Evolutionary conservation across 2,888 invertebrate species (phyloP), one percentile per base, ranked within the genome.

Genomic region (Ceriagrion tenellum): DNA sequence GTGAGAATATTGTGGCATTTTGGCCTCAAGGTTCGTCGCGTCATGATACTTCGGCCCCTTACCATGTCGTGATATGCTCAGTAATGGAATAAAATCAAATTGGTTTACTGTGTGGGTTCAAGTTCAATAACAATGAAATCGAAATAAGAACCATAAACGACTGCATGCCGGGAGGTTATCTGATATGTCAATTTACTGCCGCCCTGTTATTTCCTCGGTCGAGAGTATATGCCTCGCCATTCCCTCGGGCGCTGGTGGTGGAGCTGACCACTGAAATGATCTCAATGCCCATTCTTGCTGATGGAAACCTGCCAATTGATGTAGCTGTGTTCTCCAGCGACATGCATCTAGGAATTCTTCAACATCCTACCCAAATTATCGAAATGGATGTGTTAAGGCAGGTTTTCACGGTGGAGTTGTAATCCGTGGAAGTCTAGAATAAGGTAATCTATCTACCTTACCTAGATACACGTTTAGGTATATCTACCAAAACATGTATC

Each of bases 161-260:
- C n/a, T n/a, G n/a, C n/a, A 69, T 26, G 26, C 26, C 26, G 26
- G 0, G n/a, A 69, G 69, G 26, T 69, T 69, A n/a, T n/a, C 69
- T 69, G 69, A 69, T 69, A 69, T 69, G 10, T 69, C n/a, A 69
- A 69, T 69, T n/a, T 69, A 69, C 69, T 69, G 69, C 69, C 69
- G 69, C 69, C 69, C 69, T n/a, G 69, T 69, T 69, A 26, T 69
- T 69, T 26, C 10, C 26, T 69, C 69, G 0, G 20, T 69, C 23
- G 69, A 69, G n/a, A n/a, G 8, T 69, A 69, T 69, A n/a, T n/a
- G 69, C 69, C 69, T 10, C 69, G 10, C 4, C 69, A 20, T 8
- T 69, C 26, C 23, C n/a, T 69, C 26, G 3, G n/a, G n/a, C 69
- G 6, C 4, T 12, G 69, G 69, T 12, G 69, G 26, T n/a, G 1